Evolutionary conservation across 1,140 invertebrate species (phyloP).

Genomic region (Oreohelix idahoensis): DNA sequence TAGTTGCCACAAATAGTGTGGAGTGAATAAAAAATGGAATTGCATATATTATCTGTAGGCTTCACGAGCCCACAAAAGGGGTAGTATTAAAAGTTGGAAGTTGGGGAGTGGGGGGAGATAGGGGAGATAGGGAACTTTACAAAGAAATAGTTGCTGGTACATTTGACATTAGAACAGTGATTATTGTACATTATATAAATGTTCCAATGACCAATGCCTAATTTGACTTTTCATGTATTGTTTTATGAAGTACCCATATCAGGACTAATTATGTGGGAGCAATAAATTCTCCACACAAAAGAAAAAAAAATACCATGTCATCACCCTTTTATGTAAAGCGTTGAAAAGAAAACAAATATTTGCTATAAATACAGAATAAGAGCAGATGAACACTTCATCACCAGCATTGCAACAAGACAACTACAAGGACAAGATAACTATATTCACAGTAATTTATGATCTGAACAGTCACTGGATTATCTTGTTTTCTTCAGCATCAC

Average conservation of each 20-base stretch:
- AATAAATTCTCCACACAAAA: slow-evolving; percentile 9
- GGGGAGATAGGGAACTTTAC: background rate
- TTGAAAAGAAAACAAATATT: background rate
- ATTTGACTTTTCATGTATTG: background rate
- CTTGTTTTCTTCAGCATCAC: background rate
- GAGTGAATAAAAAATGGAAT: slow-evolving; percentile 35
- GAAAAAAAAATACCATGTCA: background rate
- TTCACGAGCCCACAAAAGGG: background rate
- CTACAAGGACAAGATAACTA: background rate
- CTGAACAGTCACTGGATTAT: background rate
- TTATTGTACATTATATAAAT: background rate
- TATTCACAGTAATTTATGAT: background rate
- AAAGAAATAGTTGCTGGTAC: slow-evolving; percentile 14
- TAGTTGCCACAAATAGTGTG: slow-evolving; percentile 43
- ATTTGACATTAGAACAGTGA: background rate
- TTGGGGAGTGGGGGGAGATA: background rate
- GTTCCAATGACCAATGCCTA: background rate
- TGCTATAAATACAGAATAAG: slow-evolving; percentile 7
- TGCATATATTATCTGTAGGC: slow-evolving; percentile 30
- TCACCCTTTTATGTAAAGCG: slow-evolving; percentile 7
- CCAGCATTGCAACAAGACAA: slow-evolving; percentile 10
- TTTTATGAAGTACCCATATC: background rate
- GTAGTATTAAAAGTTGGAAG: background rate
- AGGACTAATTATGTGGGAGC: background rate
- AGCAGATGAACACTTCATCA: slow-evolving; percentile 9